Evolutionary conservation across 2,113 vertebrate species (phyloP), one percentile per base, ranked within the genome.

Genomic region (Potamarius usumacintae): DNA sequence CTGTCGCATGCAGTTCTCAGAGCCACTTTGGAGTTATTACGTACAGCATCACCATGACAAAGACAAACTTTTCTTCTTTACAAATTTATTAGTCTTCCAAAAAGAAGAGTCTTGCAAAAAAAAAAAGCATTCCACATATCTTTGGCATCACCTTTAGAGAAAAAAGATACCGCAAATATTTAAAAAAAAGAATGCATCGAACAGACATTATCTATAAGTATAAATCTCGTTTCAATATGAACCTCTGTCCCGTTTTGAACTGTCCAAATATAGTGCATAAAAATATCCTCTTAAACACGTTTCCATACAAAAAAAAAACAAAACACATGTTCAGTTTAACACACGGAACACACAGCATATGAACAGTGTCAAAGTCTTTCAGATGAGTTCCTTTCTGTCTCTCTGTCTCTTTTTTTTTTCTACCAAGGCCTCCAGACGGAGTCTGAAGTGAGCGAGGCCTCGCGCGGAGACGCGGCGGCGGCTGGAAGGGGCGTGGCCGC

Each of bases 391-490:
- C 1, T 62, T 62, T 63, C 87, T 95, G 96, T 96, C 1, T n/a
- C 8, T 76, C 30, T 74, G 0, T 18, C 30, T 42, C 30, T 48
- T n/a, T 2, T 50, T 25, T 65, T 76, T 55, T 88, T 95, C 97
- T 96, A 97, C 98, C 98, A 99, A 12, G 98, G 98, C 93, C 98
- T 95, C 98, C 98, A 99, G 91, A 99, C 97, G 0, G 98, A 99
- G 93, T 99, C 98, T 0, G 97, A 91, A 1, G 97, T 97, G 90
- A 96, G 94, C 30, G 97, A 96, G 1, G 96, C 96, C 55, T 94
- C 96, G 50, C 96, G 95, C 25, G 96, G 95, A 15, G 96, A 96
- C 25, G 95, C 92, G 2, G 96, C 94, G 2, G 96, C 94, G 50
- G 94, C 91, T 0, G 96, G 92, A 77, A 5, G 95, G 7, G 96